A percentile compares a stretch with the other conserved stretches of the same genome.
phyloP scores from a whole-genome alignment of 2,797 vertebrate genomes.

The Champsocephalus gunnari region DNA sequence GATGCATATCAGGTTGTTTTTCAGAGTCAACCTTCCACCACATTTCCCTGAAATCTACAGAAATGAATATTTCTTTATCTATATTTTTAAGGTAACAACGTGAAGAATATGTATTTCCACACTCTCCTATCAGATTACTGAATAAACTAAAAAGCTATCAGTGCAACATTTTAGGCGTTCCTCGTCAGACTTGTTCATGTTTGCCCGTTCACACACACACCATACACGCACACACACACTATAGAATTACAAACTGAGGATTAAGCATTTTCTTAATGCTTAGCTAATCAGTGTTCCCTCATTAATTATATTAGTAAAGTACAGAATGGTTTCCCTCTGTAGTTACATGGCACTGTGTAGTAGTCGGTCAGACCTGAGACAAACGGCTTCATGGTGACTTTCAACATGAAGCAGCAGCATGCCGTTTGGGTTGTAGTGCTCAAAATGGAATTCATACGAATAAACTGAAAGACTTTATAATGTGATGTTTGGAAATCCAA shows the following conservation, averaged over 20 bases:
- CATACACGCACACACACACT: not conserved
- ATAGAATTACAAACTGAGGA: not conserved
- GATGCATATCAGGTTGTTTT: not conserved
- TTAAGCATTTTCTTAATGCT: not conserved
- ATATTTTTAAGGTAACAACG: not conserved
- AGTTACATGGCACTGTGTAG: not conserved
- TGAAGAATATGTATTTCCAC: not conserved
- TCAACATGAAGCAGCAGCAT: not conserved
- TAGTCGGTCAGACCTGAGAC: conserved; percentile 15
- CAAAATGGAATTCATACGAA: not conserved
- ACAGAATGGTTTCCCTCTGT: not conserved
- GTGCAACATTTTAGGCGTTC: conserved; percentile 15
- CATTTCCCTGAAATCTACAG: not conserved
- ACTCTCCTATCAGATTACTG: not conserved
- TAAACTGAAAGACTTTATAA: not conserved
- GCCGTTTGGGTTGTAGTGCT: not conserved
- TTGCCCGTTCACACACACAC: not conserved
- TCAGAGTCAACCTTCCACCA: not conserved
- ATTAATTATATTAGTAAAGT: conserved; percentile 3
- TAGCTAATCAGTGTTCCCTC: conserved; percentile 18
- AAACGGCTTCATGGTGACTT: not conserved
- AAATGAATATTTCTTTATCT: not conserved
- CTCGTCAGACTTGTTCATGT: conserved; percentile 11
- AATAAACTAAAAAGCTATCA: conserved; percentile 11
- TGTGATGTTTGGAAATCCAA: not conserved